Conservation (phyloP, 2,797 vertebrate species). For the Tinamus major region DNA sequence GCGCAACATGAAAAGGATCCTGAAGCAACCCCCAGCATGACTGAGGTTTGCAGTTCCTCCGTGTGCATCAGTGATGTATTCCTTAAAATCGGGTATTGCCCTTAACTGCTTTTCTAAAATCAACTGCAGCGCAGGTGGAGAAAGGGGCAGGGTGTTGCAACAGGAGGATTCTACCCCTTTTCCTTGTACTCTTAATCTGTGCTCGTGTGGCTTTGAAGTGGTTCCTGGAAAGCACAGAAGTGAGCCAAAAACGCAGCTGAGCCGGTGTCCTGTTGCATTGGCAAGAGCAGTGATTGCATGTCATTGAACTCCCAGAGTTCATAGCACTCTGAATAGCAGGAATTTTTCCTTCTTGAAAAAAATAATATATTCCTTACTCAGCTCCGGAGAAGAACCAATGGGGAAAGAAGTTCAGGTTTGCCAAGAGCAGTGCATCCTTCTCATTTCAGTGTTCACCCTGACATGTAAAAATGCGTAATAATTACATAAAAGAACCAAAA, state of each 20-base stretch:
- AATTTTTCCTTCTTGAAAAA: constrained; percentile 32
- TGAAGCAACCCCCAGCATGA: rapidly evolving
- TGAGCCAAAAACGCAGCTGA: constrained; percentile 55
- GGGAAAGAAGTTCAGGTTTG: constrained; percentile 42
- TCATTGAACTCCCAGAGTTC: not conserved
- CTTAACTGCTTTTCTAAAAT: not conserved
- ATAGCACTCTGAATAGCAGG: constrained; percentile 6
- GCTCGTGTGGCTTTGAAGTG: not conserved
- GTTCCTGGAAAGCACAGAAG: constrained; percentile 57
- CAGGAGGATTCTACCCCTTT: not conserved
- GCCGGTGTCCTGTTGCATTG: constrained; percentile 56
- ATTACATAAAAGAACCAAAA: constrained; percentile 53
- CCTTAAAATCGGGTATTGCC: rapidly evolving
- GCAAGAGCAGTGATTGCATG: constrained; percentile 16
- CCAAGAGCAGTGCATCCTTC: constrained; percentile 49
- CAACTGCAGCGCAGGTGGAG: not conserved
- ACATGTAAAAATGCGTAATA: constrained; percentile 4
- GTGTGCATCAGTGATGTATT: rapidly evolving
- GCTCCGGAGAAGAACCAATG: constrained; percentile 13
- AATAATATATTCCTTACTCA: constrained; percentile 48
- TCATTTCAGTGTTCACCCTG: constrained; percentile 55
- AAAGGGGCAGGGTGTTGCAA: not conserved
- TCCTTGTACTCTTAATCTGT: not conserved
- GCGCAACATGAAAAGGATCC: not conserved
- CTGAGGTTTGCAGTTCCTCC: not conserved